phyloP scores from a whole-genome alignment of 2,797 vertebrate species.

The Scolopax rusticola region DNA sequence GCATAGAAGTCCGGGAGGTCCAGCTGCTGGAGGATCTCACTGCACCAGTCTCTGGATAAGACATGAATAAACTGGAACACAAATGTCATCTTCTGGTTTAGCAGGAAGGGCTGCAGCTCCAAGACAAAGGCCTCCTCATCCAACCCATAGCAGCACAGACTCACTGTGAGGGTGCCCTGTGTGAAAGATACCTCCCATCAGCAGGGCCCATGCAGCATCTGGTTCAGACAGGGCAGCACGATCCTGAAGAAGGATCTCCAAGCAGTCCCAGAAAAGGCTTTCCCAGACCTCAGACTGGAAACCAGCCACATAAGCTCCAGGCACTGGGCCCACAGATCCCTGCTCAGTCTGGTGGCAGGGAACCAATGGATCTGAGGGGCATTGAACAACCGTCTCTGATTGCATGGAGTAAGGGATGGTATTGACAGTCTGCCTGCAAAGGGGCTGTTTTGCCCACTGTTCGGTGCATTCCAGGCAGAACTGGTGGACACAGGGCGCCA shows the following conservation, averaged over 20 bases:
- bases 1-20: not conserved
- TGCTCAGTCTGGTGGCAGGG: not conserved
- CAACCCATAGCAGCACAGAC: not conserved
- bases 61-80: accelerated
- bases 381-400: not conserved
- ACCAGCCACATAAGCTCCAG: not conserved
- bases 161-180: not conserved
- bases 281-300: not conserved
- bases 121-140: not conserved
- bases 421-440: not conserved
- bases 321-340: not conserved
- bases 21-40: not conserved
- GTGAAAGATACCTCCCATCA: not conserved
- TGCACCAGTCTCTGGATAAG: not conserved
- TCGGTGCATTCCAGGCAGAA: not conserved
- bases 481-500: not conserved
- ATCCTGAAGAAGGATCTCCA: not conserved
- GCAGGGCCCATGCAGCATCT: not conserved
- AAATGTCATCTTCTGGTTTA: not conserved
- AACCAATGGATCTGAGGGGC: not conserved
- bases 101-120: not conserved
- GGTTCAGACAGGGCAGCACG: not conserved
- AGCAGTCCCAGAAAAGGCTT: not conserved
- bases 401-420: accelerated
- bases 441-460: not conserved